Base-by-base conservation (phyloP, 2,113 vertebrate genomes). In the Heterotilapia buettikoferi region DNA sequence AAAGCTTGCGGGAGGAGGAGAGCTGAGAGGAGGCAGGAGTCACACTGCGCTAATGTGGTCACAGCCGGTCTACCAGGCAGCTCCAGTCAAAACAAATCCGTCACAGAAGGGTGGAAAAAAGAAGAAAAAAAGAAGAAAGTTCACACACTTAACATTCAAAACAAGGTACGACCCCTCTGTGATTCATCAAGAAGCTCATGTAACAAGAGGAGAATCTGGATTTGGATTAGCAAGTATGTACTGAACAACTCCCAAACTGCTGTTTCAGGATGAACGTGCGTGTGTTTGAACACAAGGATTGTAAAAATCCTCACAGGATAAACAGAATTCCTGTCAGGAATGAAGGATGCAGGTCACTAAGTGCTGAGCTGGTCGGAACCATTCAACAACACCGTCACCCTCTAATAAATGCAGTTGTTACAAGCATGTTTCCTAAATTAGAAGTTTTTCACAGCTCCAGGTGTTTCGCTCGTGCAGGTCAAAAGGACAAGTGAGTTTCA, bases 31-130 rank as follows among this genome's bases (percentile, higher is more conserved):
- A 91, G 81, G 57, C 87, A 66, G 85, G 90, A 93, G 83, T 90
- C 94, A 91, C 90, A 66, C 86, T 90, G 92, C 3, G 87, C 78
- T 93, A 93, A 92, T 90, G 53, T 18, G 86, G 88, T 87, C 89
- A 83, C 92, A 92, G 87, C 71, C 61, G 53, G 80, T 87, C 83
- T 40, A 76, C 53, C 88, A 84, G 54, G 52, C 88, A 83, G 83
- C 76, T 84, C 82, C 82, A 88, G 90, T 92, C 92, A 89, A 10
- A 83, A 90, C 80, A 89, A 29, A 91, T 92, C 92, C 21, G 40
- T 91, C 90, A 88, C 47, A 24, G 12, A 84, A 59, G 36, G 66
- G 83, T 54, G 59, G 14, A 38, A 84, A 52, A 80, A 31, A 40
- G 21, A 40, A 12, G 10, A 9, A n/a, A 11, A 24, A 24, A 52